Percentiles rank a stretch among this genome's conserved stretches.
phyloP scores from a whole-genome alignment of 2,888 invertebrate species.

The Horisme vitalbata region DNA sequence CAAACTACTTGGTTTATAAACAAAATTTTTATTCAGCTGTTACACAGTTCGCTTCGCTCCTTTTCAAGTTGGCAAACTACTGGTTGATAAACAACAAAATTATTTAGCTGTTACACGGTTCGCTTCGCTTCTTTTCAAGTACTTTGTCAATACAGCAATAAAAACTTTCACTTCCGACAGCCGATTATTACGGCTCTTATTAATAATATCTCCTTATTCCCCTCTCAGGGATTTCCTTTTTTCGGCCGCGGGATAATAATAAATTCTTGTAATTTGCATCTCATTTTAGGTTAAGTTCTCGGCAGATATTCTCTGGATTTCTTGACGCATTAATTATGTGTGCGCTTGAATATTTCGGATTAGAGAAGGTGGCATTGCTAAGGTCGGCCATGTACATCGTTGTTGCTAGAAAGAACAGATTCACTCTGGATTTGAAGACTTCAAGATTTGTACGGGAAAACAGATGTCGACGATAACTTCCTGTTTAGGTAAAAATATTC shows the following conservation, averaged over 20 bases:
- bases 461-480: too few species aligned
- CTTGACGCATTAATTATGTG: constrained; percentile 28
- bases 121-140: constrained; percentile 5
- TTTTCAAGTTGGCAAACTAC: too few species aligned
- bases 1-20: too few species aligned
- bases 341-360: constrained; percentile 4
- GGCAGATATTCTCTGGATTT: constrained; percentile 45
- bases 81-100: too few species aligned
- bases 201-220: constrained; percentile 64
- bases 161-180: constrained; percentile 27
- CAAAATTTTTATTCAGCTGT: too few species aligned
- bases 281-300: constrained; percentile 65
- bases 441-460: too few species aligned
- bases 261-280: constrained; percentile 78
- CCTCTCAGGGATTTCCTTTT: constrained; percentile 50
- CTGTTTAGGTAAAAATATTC: too few species aligned
- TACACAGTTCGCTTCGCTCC: too few species aligned
- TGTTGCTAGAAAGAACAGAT: too few species aligned
- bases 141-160: constrained; percentile 19
- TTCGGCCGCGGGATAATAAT: constrained; percentile 71
- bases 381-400: background rate
- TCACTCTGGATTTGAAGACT: too few species aligned
- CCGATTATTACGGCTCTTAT: constrained; percentile 43
- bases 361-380: background rate
- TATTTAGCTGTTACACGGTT: too few species aligned